phyloP scores from a whole-genome alignment of 2,113 vertebrate species.

The Elgaria multicarinata region DNA sequence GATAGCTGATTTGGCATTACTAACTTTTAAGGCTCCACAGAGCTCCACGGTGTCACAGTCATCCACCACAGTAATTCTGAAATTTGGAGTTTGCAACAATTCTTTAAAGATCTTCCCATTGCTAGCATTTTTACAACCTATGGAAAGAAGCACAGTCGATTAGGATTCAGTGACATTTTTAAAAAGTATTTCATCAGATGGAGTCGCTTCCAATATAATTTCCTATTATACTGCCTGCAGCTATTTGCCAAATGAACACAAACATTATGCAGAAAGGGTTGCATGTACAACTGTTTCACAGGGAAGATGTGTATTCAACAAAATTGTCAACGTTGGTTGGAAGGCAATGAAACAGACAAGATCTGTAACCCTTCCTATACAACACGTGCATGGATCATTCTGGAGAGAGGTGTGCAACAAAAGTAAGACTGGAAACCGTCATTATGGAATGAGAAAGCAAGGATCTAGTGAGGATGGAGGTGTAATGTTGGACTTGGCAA shows the following conservation, averaged over 20 bases:
- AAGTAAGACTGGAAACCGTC: neutral
- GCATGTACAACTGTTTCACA: neutral
- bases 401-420: neutral
- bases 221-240: neutral
- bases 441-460: neutral
- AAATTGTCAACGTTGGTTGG: neutral
- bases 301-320: neutral
- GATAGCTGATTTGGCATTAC: constrained; percentile 31
- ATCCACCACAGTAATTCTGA: constrained; percentile 84
- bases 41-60: constrained; percentile 86
- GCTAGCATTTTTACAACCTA: constrained; percentile 80
- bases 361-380: neutral
- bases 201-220: neutral
- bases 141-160: constrained; percentile 27
- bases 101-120: constrained; percentile 85
- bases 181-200: neutral
- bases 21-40: constrained; percentile 88
- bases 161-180: neutral
- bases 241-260: neutral
- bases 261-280: neutral
- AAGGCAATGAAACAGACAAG: too few species aligned
- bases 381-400: neutral
- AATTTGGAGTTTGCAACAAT: constrained; percentile 86
- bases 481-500: neutral
- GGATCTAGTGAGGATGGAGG: neutral